Conservation (phyloP, 1,140 invertebrate species). For the Solen grandis region DNA sequence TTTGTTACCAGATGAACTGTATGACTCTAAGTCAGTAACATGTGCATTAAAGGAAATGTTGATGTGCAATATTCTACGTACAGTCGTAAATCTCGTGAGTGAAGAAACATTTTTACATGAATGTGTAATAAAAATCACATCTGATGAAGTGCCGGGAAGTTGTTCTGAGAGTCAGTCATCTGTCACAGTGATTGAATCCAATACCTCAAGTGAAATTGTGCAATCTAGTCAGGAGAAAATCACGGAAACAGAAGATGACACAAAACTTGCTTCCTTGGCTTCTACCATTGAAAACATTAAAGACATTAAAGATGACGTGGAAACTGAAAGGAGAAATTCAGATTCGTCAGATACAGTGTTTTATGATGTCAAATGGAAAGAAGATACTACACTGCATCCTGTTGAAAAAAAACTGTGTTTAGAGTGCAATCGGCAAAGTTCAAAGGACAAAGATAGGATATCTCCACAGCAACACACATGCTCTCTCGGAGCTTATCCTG, state of each 20-base stretch:
- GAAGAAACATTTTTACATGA: conserved; percentile 48
- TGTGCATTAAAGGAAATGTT: conserved; percentile 53
- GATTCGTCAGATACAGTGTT: neutral
- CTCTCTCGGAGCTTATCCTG: conserved; percentile 7
- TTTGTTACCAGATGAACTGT: conserved; percentile 31
- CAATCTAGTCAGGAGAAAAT: conserved; percentile 15
- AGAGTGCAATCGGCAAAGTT: conserved; percentile 33
- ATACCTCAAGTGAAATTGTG: neutral
- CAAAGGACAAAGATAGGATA: conserved; percentile 17
- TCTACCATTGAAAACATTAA: neutral
- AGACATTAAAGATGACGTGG: neutral
- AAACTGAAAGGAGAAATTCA: neutral
- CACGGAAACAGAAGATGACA: neutral
- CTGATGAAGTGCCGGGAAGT: conserved; percentile 19
- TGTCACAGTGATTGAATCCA: neutral
- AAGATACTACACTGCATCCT: conserved; percentile 19
- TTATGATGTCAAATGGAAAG: conserved; percentile 14
- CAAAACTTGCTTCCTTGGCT: neutral
- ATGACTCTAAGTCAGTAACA: neutral
- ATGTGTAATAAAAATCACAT: conserved; percentile 42
- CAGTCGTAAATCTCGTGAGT: conserved; percentile 31
- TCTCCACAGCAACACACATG: conserved; percentile 40
- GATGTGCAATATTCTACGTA: conserved; percentile 33
- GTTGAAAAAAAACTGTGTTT: conserved; percentile 11
- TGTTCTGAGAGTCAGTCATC: neutral